Evolutionary conservation across 2,113 vertebrate genomes (phyloP), one percentile per base, ranked within the genome.

Genomic region (Marcusenius ussheri): DNA sequence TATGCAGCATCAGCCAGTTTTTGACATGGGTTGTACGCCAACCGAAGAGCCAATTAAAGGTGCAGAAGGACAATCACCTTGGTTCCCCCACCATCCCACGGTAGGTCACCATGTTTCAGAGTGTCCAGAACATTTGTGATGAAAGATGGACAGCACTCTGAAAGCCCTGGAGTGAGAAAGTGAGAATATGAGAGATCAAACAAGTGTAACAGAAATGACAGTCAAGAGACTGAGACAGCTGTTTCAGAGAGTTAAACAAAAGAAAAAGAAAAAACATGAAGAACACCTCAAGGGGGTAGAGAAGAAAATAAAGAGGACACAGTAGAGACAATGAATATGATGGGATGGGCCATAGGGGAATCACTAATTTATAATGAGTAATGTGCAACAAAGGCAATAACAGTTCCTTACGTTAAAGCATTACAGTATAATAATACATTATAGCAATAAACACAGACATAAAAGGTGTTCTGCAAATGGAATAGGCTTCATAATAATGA

Each of bases 121-220:
- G 17, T 45, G 19, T 24, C 35, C n/a, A 53, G 56, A 21, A 13
- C 11, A 56, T 42, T 35, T 42, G 35, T 24, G 88, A 35, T 56
- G 49, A 39, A 83, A 9, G 70, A 15, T 21, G 49, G 70, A 15
- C 56, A 50, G 50, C 24, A 27, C 49, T 31, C 50, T 31, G 49
- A 21, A 46, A 53, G 35, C 11, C 49, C 49, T 5, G 11, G 77
- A 47, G 51, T 51, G 39, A 62, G 21, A 62, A n/a, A 58, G 42
- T 24, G 11, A 47, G 80, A 42, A 84, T 24, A 8, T 8, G 31
- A 53, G 62, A 88, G 88, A 45, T 51, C 2, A 80, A 77, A 89
- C 47, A 80, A 80, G 88, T 80, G 47, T 49, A 83, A 80, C 47
- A 80, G 88, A 89, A 51, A 89, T 66, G 80, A 62, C 89, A 85